phyloP scores from a whole-genome alignment of 2,113 vertebrate genomes.

The Conger conger region DNA sequence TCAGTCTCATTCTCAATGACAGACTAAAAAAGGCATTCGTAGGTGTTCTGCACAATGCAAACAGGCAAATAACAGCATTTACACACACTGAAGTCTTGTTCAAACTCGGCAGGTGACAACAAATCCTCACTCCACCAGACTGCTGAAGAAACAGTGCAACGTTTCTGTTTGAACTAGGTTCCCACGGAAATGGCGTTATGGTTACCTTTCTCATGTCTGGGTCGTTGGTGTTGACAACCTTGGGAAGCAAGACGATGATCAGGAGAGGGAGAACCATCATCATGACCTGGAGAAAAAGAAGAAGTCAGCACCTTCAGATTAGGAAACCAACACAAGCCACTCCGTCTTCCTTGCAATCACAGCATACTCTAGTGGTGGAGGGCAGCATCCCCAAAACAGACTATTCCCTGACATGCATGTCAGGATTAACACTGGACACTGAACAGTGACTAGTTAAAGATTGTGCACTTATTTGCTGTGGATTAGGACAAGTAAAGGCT shows the following conservation, averaged over 20 bases:
- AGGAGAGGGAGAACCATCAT: slow-evolving; percentile 98
- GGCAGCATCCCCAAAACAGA: not conserved
- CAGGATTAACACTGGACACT: not conserved
- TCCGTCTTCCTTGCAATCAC: not conserved
- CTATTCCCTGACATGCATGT: not conserved
- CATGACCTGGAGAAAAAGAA: slow-evolving; percentile 79
- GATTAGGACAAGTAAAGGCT: not conserved
- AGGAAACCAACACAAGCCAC: too few species aligned
- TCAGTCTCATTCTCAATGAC: not conserved
- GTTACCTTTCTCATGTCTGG: slow-evolving; percentile 97
- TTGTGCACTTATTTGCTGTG: not conserved
- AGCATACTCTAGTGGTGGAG: too few species aligned
- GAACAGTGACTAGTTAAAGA: not conserved
- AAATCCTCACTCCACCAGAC: not conserved
- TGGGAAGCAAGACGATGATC: slow-evolving; percentile 95
- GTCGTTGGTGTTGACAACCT: slow-evolving; percentile 98
- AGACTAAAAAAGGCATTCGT: not conserved
- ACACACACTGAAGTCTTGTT: not conserved
- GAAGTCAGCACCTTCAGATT: not conserved
- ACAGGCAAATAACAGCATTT: not conserved
- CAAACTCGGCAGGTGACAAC: not conserved
- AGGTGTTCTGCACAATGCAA: not conserved
- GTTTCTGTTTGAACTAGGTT: not conserved
- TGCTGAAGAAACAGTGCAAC: not conserved
- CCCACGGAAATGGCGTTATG: not conserved